Percentiles rank a stretch among this genome's conserved stretches.
These are phyloP conservation scores for Castor canadensis DNA, from an alignment of 2,113 vertebrate species.

Conservation along the genomic window DNA sequence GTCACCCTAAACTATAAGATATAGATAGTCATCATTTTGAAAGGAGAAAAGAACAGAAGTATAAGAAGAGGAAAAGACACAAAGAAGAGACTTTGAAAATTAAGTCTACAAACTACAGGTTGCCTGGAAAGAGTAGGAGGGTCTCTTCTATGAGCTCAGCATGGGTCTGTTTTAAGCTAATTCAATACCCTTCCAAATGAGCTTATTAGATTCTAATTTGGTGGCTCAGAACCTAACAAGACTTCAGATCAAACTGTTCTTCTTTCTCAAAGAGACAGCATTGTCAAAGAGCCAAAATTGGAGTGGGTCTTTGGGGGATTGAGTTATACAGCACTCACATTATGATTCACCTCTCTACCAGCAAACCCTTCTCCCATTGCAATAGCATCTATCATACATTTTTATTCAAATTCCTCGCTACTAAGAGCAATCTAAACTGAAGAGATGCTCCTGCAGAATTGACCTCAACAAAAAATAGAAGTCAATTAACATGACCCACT, in stretches of 20 bases:
- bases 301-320: slow-evolving; percentile 73
- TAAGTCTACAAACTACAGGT: slow-evolving; percentile 60
- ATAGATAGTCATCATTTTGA: neutral
- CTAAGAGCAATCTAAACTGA: slow-evolving; percentile 53
- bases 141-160: slow-evolving; percentile 69
- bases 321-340: slow-evolving; percentile 69
- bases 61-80: slow-evolving; percentile 49
- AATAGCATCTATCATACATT: slow-evolving; percentile 56
- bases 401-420: slow-evolving; percentile 68
- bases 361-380: slow-evolving; percentile 34
- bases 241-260: slow-evolving; percentile 80
- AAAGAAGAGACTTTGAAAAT: slow-evolving; percentile 67
- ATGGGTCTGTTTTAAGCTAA: slow-evolving; percentile 75
- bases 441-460: slow-evolving; percentile 58
- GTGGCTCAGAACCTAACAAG: slow-evolving; percentile 76
- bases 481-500: slow-evolving; percentile 51
- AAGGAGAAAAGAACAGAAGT: slow-evolving; percentile 38
- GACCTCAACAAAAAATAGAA: slow-evolving; percentile 69
- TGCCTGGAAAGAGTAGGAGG: slow-evolving; percentile 71
- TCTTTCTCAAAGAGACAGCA: slow-evolving; percentile 76
- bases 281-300: slow-evolving; percentile 77
- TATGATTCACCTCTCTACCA: slow-evolving; percentile 73
- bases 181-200: slow-evolving; percentile 76
- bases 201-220: slow-evolving; percentile 78
- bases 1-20: neutral